phyloP scores from a whole-genome alignment of 1,140 invertebrate species.

The Bombus superbus region DNA sequence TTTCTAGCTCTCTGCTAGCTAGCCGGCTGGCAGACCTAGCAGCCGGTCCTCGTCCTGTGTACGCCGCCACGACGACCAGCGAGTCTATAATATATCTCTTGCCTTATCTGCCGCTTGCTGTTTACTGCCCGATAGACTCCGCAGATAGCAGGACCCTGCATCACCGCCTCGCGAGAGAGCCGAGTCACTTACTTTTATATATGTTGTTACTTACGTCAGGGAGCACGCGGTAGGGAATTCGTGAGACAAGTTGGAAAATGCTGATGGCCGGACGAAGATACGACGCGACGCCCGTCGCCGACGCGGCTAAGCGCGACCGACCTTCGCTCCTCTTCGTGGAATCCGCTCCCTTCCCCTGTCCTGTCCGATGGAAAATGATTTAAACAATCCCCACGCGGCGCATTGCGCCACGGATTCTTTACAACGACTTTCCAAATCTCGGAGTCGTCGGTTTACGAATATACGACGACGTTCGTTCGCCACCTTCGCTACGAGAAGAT shows the following conservation, averaged over 20 bases:
- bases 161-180: constrained; percentile 72
- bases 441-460: not conserved
- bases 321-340: constrained; percentile 42
- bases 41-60: constrained; percentile 60
- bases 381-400: not conserved
- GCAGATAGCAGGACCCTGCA: constrained; percentile 79
- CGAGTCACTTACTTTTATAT: constrained; percentile 79
- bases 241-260: constrained; percentile 73
- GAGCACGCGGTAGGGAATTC: constrained; percentile 61
- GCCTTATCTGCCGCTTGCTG: constrained; percentile 82
- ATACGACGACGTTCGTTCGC: not conserved
- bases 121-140: constrained; percentile 83
- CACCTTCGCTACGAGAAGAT: not conserved
- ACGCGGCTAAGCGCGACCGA: constrained; percentile 47
- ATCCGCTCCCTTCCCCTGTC: not conserved
- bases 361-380: constrained; percentile 62
- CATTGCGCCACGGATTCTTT: constrained; percentile 31
- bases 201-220: constrained; percentile 75
- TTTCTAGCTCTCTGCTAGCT: constrained; percentile 25
- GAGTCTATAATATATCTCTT: constrained; percentile 81
- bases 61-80: constrained; percentile 60
- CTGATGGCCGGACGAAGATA: constrained; percentile 66
- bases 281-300: constrained; percentile 62
- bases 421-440: not conserved
- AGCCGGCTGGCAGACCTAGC: constrained; percentile 15